Evolutionary conservation across 2,888 invertebrate genomes (phyloP), one percentile per base, ranked within the genome.

Genomic region (Dolomedes plantarius): DNA sequence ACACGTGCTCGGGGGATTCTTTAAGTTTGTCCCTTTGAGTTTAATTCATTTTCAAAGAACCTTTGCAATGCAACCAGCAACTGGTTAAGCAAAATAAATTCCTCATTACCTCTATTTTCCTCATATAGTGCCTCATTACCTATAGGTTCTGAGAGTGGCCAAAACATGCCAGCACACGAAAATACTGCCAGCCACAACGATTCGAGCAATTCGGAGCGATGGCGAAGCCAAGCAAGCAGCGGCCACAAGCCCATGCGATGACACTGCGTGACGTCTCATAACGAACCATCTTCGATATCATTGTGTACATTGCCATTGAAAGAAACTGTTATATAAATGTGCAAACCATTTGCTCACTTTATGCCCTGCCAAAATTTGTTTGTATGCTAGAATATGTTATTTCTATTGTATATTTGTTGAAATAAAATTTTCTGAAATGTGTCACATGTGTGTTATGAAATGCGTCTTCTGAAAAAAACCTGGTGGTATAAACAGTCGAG

Each of bases 171-270:
- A 16, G 23, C 67, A 0, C 46, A 80, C 19, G 81, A 74, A 1
- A 68, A 23, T 11, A 28, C 50, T 0, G 64, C 50, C 13, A 50
- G 46, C 65, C 65, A 67, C 31, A 28, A 50, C 16, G 74, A 68
- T 5, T 23, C 74, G 2, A 74, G n/a, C 19, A 74, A 56, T n/a
- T 39, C 73, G 27, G 81, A 81, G 0, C 68, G 74, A 74, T 74
- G 74, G 74, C 74, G 81, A 13, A 50, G 56, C 32, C 67, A 74
- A 81, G 56, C 74, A 2, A 41, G 29, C 1, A 81, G 74, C 16
- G 74, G 68, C 1, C 81, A 81, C 56, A 74, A 74, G 31, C 81
- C 81, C 9, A 56, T 81, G 56, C 81, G 81, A 81, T 81, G 81
- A 81, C 81, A 81, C 29, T 73, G 67, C 32, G 67, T 67, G 19